Conservation (phyloP, 2,888 invertebrate species). For the Protophormia terraenovae region DNA sequence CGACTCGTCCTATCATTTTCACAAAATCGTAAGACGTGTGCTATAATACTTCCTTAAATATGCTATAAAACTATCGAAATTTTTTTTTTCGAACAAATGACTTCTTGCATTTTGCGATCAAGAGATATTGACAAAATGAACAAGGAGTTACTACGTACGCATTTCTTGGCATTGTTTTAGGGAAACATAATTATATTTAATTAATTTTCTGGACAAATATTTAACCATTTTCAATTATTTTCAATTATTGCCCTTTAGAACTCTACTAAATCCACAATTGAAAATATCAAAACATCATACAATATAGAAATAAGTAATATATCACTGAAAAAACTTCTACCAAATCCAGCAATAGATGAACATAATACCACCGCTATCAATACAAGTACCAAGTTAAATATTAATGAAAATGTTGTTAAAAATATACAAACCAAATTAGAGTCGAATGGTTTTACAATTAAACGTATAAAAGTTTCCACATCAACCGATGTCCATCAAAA, state of each 20-base stretch:
- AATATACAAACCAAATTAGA: conserved; percentile 72
- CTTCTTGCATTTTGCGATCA: no score
- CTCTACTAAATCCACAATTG: conserved; percentile 56
- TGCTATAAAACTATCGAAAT: no score
- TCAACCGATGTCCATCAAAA: conserved; percentile 8
- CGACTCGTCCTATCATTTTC: no score
- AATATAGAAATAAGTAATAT: conserved; percentile 58
- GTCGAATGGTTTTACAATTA: conserved; percentile 73
- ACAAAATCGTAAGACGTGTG: no score
- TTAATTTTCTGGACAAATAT: no score
- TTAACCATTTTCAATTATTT: no score
- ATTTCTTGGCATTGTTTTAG: no score
- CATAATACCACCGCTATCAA: neutral
- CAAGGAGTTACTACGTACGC: no score
- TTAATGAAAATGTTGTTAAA: conserved; percentile 64
- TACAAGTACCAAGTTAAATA: conserved; percentile 9
- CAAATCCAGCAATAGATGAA: neutral
- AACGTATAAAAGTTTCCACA: conserved; percentile 55
- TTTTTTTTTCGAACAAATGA: no score
- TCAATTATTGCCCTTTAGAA: conserved; percentile 54
- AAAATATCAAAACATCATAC: conserved; percentile 61
- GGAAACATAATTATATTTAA: no score
- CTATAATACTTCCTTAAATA: no score
- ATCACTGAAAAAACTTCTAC: conserved; percentile 31
- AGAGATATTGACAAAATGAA: no score